phyloP scores from a whole-genome alignment of 2,888 invertebrate species.

The Osedax frankpressi region DNA sequence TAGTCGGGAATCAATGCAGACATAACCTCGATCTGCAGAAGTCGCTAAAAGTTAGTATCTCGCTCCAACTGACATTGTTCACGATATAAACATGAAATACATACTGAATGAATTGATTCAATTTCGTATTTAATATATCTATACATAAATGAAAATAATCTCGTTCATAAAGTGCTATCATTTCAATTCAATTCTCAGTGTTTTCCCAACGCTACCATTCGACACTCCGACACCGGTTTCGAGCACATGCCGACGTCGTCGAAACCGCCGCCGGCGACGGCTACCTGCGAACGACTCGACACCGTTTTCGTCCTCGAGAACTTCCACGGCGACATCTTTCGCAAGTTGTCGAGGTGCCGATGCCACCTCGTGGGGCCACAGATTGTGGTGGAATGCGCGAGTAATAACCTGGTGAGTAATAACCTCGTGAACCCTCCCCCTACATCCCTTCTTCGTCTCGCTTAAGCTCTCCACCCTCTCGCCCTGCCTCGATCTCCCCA shows the following conservation, averaged over 20 bases:
- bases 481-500: background rate
- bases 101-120: no score
- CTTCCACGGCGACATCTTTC: slow-evolving; percentile 62
- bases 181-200: no score
- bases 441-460: background rate
- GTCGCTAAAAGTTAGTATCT: background rate
- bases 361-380: slow-evolving; percentile 45
- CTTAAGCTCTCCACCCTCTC: background rate
- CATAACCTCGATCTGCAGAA: background rate
- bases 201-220: slow-evolving; percentile 15
- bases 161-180: no score
- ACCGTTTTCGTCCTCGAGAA: slow-evolving; percentile 62
- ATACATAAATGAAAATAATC: no score
- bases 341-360: slow-evolving; percentile 50
- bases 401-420: slow-evolving; percentile 47
- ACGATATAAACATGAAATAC: no score
- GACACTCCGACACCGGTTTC: slow-evolving; percentile 36
- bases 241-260: slow-evolving; percentile 38
- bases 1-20: background rate
- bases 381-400: slow-evolving; percentile 39
- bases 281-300: slow-evolving; percentile 39
- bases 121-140: no score
- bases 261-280: slow-evolving; percentile 26
- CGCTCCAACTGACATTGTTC: no score
- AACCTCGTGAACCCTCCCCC: slow-evolving; percentile 10